Percentiles rank a stretch among this genome's conserved stretches.
Conservation (phyloP, 2,113 vertebrate species). For the Lepisosteus osseus region DNA sequence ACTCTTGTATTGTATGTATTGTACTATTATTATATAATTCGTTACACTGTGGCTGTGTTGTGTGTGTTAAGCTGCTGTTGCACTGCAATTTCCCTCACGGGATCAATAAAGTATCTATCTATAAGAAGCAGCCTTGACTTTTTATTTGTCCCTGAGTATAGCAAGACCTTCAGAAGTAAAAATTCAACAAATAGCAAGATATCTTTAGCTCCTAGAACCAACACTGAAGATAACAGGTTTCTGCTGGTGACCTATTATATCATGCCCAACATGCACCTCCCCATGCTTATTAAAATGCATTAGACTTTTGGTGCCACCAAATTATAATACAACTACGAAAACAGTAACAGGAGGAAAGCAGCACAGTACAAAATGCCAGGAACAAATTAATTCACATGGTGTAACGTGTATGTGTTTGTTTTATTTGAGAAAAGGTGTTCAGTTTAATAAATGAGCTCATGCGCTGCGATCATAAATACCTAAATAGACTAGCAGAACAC, state of each 20-base stretch:
- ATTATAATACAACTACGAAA: constrained; percentile 57
- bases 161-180: too few relatives aligned
- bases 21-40: too few relatives aligned
- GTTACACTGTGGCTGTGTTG: too few relatives aligned
- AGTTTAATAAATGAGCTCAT: constrained; percentile 16
- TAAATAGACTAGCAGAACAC: constrained; percentile 21
- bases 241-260: constrained; percentile 38
- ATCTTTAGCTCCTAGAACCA: neutral
- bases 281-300: constrained; percentile 31
- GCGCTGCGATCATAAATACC: constrained; percentile 27
- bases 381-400: constrained; percentile 57
- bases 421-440: constrained; percentile 27
- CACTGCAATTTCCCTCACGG: too few relatives aligned
- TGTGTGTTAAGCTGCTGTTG: too few relatives aligned
- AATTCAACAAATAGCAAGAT: too few relatives aligned
- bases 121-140: too few relatives aligned
- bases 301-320: constrained; percentile 52
- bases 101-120: too few relatives aligned
- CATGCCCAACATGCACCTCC: constrained; percentile 49
- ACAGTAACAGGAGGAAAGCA: constrained; percentile 35
- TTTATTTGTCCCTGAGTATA: too few relatives aligned
- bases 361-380: constrained; percentile 50
- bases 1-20: too few relatives aligned
- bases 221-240: neutral
- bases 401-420: constrained; percentile 46